Percentiles rank a stretch among this genome's conserved stretches.
Evolutionary conservation across 2,113 vertebrate genomes (phyloP).

Genomic region (Bombycilla garrulus): DNA sequence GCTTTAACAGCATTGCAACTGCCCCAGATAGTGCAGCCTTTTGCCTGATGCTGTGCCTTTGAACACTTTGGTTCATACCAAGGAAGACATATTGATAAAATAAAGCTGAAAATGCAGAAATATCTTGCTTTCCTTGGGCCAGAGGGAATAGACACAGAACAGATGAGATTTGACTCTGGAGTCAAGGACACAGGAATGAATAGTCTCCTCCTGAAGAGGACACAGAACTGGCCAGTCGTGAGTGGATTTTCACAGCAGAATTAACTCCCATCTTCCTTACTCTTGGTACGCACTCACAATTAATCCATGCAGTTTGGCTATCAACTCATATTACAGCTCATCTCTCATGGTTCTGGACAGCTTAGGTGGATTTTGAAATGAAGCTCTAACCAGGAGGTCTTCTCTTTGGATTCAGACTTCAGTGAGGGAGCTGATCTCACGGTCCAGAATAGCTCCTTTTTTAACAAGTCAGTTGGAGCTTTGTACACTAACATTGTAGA

Average conservation of each 20-base stretch:
- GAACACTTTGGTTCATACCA: neutral
- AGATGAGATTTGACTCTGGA: neutral
- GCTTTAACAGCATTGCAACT: neutral
- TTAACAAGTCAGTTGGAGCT: neutral
- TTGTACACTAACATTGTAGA: neutral
- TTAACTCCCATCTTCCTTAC: neutral
- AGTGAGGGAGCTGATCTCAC: neutral
- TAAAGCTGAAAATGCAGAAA: constrained; percentile 2
- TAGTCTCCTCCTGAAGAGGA: neutral
- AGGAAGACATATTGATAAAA: neutral
- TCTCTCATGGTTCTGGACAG: neutral
- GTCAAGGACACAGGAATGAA: neutral
- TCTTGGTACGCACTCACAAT: neutral
- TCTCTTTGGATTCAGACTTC: neutral
- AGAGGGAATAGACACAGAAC: neutral
- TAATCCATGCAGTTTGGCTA: neutral
- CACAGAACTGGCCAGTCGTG: neutral
- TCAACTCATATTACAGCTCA: neutral
- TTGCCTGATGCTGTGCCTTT: neutral
- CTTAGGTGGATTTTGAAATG: neutral
- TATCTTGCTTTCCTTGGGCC: neutral
- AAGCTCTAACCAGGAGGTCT: neutral
- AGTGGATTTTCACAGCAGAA: rapidly evolving
- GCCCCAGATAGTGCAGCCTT: neutral
- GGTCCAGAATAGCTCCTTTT: neutral